Base-by-base conservation (phyloP, 2,888 invertebrate species). In the Campoplex capitator region DNA sequence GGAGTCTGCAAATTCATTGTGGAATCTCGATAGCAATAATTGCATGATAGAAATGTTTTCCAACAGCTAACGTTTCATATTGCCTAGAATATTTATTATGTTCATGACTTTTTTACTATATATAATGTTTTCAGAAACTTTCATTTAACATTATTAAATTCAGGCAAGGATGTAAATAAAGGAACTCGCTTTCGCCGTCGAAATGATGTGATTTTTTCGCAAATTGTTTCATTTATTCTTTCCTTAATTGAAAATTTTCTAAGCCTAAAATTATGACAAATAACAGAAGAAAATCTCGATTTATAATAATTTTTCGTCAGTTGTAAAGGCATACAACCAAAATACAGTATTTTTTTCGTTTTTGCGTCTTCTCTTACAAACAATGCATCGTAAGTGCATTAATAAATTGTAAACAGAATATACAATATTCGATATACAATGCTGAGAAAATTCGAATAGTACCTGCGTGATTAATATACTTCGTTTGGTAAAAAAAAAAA, bases 281-380 rank as follows among this genome's bases (percentile, higher is more conserved):
- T 87, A 82, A 87, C 81, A 87, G 73, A 87, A 78, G 84, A 84
- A 77, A 82, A 78, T 48, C 51, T 77, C 75, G 70, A 77, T 38
- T 67, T 75, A 8, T 70, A 23, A 38, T 78, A 51, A 54, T 78
- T 67, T 67, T 35, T 70, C 81, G 54, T 75, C 65, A 76, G 58
- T 79, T 80, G 35, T 58, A 65, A 65, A 16, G 28, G 58, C 45
- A 67, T 54, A 84, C 73, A n/a, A 70, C 28, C 58, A 51, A 81
- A 68, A 51, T 42, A 84, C 68, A 38, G 56, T 68, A 74, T 58
- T 73, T 76, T 78, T 54, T 48, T 23, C 23, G 48, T 71, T 65
- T 38, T 67, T 56, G 62, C 65, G 35, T 79, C 18, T 84, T 68
- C 48, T 42, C 74, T 78, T 75, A 67, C 56, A 76, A 67, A 79